Base-by-base conservation (phyloP, 2,888 invertebrate genomes). In the Drosophila nigritarsus region DNA sequence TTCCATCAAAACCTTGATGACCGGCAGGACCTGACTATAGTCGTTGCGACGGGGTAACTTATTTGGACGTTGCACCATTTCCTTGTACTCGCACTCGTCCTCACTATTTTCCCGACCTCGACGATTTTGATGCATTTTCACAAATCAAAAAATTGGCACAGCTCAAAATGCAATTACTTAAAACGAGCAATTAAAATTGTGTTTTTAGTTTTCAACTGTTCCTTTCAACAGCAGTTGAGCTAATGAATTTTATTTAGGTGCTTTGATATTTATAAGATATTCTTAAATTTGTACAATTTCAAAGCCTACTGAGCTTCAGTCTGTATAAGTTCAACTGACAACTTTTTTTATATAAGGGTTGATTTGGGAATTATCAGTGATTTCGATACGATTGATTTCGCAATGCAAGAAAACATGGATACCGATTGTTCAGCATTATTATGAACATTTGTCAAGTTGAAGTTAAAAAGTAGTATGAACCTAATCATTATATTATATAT, bases 91-190 rank as follows among this genome's bases (percentile, higher is more conserved):
- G 0, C 0, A 20, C 6, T 71, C 77, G 1, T 62, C 58, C 1
- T 50, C 9, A 2, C 7, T 30, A 3, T 45, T 20, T 3, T 50
- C 61, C 2, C 64, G 76, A 5, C 15, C 20, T 1, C 81, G 82
- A 20, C 65, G 78, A 29, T 40, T 34, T 4, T 27, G 27, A 45
- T 32, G 60, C 78, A 78, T 78, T 40, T 53, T 45, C 27, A 51
- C 53, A 48, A 64, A 20, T 13, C 13, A 53, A 24, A 13, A 7
- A 30, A 34, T 11, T 7, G 7, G 1, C 20, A 11, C 2, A 50
- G 2, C 24, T 3, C 0, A 56, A 27, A 36, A 15, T n/a, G 18
- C 9, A 50, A 32, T 32, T 3, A 32, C 32, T 13, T 8, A 13
- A 15, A 38, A 20, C 2, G 6, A 49, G 15, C 4, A 13, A 18